Evolutionary conservation across 2,113 vertebrate genomes (phyloP).

Genomic region (Sinocyclocheilus anshuiensis): DNA sequence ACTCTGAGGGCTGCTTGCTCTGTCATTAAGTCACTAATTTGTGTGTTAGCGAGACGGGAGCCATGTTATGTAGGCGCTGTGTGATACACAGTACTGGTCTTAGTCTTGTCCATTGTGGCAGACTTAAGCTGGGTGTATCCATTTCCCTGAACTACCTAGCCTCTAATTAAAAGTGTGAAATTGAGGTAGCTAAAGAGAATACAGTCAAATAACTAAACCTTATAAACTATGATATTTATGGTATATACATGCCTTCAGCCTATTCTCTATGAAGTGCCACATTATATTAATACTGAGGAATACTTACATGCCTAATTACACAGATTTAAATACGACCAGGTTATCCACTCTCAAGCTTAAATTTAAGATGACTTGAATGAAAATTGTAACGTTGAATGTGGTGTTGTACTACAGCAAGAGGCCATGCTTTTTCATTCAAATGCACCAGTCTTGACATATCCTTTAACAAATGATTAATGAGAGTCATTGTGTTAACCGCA

Average conservation of each 20-base stretch:
- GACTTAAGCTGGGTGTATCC: slow-evolving; percentile 54
- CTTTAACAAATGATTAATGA: background rate
- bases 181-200: background rate
- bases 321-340: slow-evolving; percentile 14
- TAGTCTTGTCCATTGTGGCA: slow-evolving; percentile 58
- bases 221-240: background rate
- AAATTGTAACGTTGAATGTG: slow-evolving; percentile 17
- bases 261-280: background rate
- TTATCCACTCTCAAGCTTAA: no score
- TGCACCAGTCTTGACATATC: background rate
- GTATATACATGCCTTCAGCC: background rate
- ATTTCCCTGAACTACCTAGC: slow-evolving; percentile 53
- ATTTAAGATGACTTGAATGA: background rate
- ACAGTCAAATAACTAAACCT: background rate
- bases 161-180: slow-evolving; percentile 65
- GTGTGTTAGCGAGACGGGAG: slow-evolving; percentile 57
- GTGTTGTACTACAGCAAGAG: slow-evolving; percentile 3
- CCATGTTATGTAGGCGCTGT: slow-evolving; percentile 50
- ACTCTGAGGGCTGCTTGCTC: slow-evolving; percentile 36
- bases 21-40: slow-evolving; percentile 68
- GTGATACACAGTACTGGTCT: slow-evolving; percentile 56
- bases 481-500: slow-evolving; percentile 57
- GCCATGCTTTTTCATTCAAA: background rate
- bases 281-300: slow-evolving; percentile 18
- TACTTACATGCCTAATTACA: slow-evolving; percentile 43